Evolutionary conservation across 2,888 invertebrate species (phyloP), one percentile per base, ranked within the genome.

Genomic region (Macrophya alboannulata): DNA sequence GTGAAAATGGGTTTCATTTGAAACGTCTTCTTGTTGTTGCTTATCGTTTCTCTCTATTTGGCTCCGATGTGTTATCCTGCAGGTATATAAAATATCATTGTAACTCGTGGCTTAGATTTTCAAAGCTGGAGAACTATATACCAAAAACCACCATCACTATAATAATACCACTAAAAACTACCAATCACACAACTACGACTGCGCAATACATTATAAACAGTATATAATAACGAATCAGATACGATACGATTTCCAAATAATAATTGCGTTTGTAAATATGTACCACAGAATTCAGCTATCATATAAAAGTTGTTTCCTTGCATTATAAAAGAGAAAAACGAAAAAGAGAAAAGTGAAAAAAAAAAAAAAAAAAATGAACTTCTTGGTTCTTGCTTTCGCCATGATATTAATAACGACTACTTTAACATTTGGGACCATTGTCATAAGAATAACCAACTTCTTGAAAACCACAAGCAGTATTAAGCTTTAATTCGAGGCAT

Each of bases 351-450:
- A 21, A 59, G 25, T 3, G n/a, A 62, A n/a, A 43, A 5, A 62
- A 59, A 79, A 51, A 37, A 55, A 62, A 81, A 62, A 21, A 62
- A 62, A 81, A 43, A 21, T 59, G 37, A 81, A 77, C 51, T 77
- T 77, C 43, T 77, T 68, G 71, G 31, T 77, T 77, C 43, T 77
- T 68, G 71, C 82, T 85, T 84, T 85, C 59, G 81, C 43, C 72
- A 72, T 31, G 25, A 84, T 84, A 84, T 84, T 74, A 81, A 55
- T 76, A 83, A 76, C 87, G 88, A 90, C 90, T 92, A 90, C 89
- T 92, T 90, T 91, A 91, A 92, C 90, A 91, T 91, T 92, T 91
- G 92, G 92, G 92, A 92, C 92, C 92, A 92, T 90, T 90, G 90
- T 92, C 90, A 89, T 91, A 91, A 90, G 90, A 89, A 86, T 88